Percentiles rank a stretch among this genome's conserved stretches.
Conservation (phyloP, 2,888 invertebrate genomes). For the Syrphus vitripennis region DNA sequence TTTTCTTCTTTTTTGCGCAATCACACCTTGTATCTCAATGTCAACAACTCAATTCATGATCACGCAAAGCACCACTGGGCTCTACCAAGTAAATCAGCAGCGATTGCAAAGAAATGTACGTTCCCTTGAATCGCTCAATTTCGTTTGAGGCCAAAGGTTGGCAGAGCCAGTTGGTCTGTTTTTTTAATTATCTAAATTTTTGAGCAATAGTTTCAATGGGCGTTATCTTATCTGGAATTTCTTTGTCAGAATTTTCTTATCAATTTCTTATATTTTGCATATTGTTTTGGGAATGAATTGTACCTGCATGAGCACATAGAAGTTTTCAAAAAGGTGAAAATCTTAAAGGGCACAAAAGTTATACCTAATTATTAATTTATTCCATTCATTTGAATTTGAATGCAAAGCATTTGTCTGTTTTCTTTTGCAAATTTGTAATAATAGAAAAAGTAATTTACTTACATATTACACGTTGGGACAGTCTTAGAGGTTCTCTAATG, state of each 20-base stretch:
- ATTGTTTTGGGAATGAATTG: not conserved
- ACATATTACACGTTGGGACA: too few relatives aligned
- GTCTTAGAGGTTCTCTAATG: too few relatives aligned
- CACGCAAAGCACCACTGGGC: not conserved
- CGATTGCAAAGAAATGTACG: not conserved
- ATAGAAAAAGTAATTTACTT: too few relatives aligned
- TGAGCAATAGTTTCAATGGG: not conserved
- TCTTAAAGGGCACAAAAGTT: too few relatives aligned
- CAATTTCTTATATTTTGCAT: not conserved
- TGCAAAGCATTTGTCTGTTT: too few relatives aligned
- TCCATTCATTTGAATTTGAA: too few relatives aligned
- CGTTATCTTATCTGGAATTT: not conserved
- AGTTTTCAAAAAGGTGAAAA: too few relatives aligned
- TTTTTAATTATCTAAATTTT: not conserved
- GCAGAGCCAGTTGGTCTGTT: not conserved
- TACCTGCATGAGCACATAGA: too few relatives aligned
- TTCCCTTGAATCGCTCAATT: not conserved
- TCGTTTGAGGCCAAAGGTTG: not conserved
- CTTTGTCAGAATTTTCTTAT: not conserved
- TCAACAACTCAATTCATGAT: not conserved
- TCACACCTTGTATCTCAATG: not conserved
- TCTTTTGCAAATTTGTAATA: too few relatives aligned
- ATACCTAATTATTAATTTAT: too few relatives aligned
- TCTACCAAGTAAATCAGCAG: not conserved
- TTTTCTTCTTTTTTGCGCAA: not conserved